Percentiles rank a stretch among this genome's conserved stretches.
Evolutionary conservation across 2,888 invertebrate genomes (phyloP).

Genomic region (Pherbina coryleti): DNA sequence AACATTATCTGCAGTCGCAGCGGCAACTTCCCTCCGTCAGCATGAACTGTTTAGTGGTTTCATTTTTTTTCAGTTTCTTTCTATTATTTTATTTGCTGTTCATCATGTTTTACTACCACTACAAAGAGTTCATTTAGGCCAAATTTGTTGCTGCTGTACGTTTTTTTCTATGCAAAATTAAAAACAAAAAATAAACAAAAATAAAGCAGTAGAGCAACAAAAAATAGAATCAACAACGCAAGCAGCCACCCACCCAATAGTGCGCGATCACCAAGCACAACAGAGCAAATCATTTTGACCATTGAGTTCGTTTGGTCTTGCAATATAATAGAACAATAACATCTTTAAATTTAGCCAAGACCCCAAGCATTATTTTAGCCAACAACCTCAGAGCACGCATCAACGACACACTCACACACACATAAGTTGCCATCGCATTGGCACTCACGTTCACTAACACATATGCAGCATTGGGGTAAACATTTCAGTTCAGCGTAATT

Average conservation of each 20-base stretch:
- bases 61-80: slow-evolving; percentile 55
- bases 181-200: slow-evolving; percentile 4
- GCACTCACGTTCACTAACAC: slow-evolving; percentile 7
- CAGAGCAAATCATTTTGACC: not conserved
- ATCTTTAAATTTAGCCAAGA: slow-evolving; percentile 35
- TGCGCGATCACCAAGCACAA: not conserved
- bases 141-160: not conserved
- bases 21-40: not conserved
- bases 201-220: not conserved
- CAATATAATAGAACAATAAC: slow-evolving; percentile 25
- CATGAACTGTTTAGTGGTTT: slow-evolving; percentile 52
- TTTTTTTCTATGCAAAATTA: not conserved
- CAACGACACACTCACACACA: not conserved
- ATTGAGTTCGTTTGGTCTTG: slow-evolving; percentile 5
- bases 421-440: not conserved
- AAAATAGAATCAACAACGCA: not conserved
- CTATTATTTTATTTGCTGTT: slow-evolving; percentile 60
- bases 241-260: slow-evolving; percentile 27
- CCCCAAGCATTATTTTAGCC: slow-evolving; percentile 33
- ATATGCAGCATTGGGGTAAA: not conserved
- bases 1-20: slow-evolving; percentile 12
- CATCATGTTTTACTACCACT: slow-evolving; percentile 59
- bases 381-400: slow-evolving; percentile 5
- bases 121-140: slow-evolving; percentile 54
- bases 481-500: not conserved